Percentiles rank a stretch among this genome's conserved stretches.
Evolutionary conservation across 2,888 invertebrate species (phyloP).

Genomic region (Lumbricus terrestris): DNA sequence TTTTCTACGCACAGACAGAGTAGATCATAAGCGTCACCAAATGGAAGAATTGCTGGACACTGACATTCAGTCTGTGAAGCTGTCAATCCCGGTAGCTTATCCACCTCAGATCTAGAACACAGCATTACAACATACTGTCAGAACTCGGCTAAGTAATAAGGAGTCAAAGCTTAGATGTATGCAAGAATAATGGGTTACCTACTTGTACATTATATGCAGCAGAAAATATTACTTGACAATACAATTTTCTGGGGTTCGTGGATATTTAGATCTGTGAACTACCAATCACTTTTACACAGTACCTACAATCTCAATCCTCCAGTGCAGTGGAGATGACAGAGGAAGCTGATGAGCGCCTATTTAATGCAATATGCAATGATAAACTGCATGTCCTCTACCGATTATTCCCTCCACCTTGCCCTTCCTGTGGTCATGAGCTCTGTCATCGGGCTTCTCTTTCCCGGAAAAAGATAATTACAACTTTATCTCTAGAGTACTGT

Average conservation of each 20-base stretch:
- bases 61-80: background rate
- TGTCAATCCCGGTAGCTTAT: background rate
- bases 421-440: no score
- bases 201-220: background rate
- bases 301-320: no score
- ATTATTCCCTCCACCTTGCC: no score
- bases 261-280: constrained; percentile 3
- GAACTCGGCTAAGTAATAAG: background rate
- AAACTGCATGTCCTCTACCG: no score
- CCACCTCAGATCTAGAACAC: background rate
- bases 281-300: no score
- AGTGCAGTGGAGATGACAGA: no score
- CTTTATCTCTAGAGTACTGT: no score
- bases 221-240: background rate
- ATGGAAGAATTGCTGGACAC: background rate
- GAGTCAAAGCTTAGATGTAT: background rate
- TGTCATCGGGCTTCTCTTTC: no score
- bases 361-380: no score
- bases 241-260: background rate
- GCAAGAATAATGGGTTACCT: background rate
- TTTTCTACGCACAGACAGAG: background rate
- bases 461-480: no score
- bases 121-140: background rate
- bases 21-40: background rate
- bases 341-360: no score